Base-by-base conservation (phyloP, 1,140 invertebrate genomes). In the Drosophila insularis region DNA sequence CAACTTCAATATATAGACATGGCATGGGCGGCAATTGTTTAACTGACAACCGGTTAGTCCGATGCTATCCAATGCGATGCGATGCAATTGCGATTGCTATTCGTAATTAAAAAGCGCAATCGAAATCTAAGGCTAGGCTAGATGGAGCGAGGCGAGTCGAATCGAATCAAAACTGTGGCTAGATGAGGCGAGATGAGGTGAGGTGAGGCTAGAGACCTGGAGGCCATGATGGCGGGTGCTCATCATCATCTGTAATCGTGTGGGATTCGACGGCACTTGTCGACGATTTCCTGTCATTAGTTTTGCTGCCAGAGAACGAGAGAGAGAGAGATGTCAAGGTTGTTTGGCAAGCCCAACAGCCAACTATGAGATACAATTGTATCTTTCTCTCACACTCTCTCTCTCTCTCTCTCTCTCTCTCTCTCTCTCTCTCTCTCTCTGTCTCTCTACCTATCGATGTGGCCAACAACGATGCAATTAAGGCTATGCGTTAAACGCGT, bases 221-320 rank as follows among this genome's bases (percentile, higher is more conserved):
- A 67, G 63, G 55, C 46, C 72, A 32, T 62, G 63, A 46, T 71
- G 55, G 56, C 21, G 21, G 62, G 63, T 63, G 68, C 37, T 55
- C 50, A 53, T 40, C 50, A 53, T 40, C 27, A 4, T 21, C 39
- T 65, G 53, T 50, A 50, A 50, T 19, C 43, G 54, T 39, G 17
- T 67, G 56, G 65, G 62, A 19, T 71, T 78, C 64, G 62, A 68
- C 68, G 71, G 71, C 82, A 87, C 82, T 87, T 87, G 84, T 71
- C 84, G 75, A 69, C 84, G 64, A 80, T 89, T 87, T 87, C 82
- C 82, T 89, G 82, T 82, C 82, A 87, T 87, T 87, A 87, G 75
- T 80, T 87, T 76, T 67, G 64, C 75, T 65, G 68, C 75, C 59
- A 40, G 32, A 35, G 32, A 35, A 8, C 7, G 32, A 35, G 32